phyloP scores from a whole-genome alignment of 2,888 invertebrate genomes.

The Chironomus tentans region DNA sequence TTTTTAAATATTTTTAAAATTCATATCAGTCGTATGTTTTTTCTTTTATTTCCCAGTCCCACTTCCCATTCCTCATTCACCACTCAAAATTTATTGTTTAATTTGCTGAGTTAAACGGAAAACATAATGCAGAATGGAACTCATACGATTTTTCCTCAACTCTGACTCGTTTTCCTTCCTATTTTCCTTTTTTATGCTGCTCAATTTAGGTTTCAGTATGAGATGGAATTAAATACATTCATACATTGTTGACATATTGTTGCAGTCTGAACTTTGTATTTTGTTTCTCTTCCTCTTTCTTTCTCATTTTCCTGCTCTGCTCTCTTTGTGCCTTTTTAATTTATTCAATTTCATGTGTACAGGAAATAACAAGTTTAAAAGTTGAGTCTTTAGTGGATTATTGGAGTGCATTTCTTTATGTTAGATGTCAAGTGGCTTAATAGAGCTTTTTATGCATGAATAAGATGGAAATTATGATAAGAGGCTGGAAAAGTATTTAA shows the following conservation, averaged over 20 bases:
- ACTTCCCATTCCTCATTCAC: not conserved
- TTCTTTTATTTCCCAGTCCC: not conserved
- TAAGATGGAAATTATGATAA: no score
- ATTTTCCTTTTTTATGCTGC: not conserved
- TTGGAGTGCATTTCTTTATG: no score
- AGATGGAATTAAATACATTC: not conserved
- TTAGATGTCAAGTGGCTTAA: no score
- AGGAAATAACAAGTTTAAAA: not conserved
- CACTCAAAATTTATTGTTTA: slow-evolving; percentile 19
- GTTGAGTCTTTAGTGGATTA: not conserved
- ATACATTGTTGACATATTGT: not conserved
- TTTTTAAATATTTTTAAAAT: no score
- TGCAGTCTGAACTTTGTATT: not conserved
- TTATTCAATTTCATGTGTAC: not conserved
- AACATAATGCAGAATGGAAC: slow-evolving; percentile 10
- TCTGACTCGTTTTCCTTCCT: not conserved
- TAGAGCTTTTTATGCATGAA: no score
- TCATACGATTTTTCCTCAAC: not conserved
- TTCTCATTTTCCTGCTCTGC: not conserved
- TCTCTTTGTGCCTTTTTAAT: not conserved
- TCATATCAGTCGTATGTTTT: not conserved
- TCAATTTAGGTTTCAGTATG: not conserved
- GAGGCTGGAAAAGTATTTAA: no score
- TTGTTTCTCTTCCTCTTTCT: no score
- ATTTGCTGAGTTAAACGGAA: slow-evolving; percentile 14